Evolutionary conservation across 2,888 invertebrate species (phyloP).

Genomic region (Ophion costatus): DNA sequence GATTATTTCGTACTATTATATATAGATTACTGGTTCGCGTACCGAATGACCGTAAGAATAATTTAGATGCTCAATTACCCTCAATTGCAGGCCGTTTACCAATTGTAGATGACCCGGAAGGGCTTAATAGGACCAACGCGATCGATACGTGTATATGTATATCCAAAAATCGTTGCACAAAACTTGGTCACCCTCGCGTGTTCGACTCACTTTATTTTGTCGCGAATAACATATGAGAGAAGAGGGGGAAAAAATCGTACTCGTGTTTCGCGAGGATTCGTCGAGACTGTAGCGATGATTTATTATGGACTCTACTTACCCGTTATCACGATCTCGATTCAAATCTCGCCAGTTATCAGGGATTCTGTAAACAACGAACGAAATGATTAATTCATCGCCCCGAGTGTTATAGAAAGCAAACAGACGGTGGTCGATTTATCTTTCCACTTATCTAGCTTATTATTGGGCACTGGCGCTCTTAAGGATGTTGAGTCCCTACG

Average conservation of each 20-base stretch:
- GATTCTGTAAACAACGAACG: conserved; percentile 30
- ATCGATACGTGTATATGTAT: conserved; percentile 17
- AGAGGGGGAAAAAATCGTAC: not conserved
- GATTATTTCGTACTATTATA: conserved; percentile 32
- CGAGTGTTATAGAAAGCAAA: not conserved
- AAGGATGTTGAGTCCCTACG: too few relatives aligned
- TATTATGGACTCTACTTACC: conserved; percentile 54
- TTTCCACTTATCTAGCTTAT: too few relatives aligned
- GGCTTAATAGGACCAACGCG: conserved; percentile 10
- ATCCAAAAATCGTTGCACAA: conserved; percentile 23
- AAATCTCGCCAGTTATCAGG: conserved; percentile 69
- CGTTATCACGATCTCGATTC: conserved; percentile 68
- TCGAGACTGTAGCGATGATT: not conserved
- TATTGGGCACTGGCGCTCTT: too few relatives aligned
- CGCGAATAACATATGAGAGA: conserved; percentile 7
- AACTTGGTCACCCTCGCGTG: conserved; percentile 25
- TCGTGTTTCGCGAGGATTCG: conserved; percentile 32
- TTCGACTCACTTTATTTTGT: conserved; percentile 33
- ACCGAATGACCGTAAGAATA: conserved; percentile 47
- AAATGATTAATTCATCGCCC: not conserved
- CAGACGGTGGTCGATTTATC: not conserved
- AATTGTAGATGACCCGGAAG: conserved; percentile 50
- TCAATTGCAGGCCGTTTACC: conserved; percentile 46
- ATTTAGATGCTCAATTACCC: conserved; percentile 56
- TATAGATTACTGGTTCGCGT: conserved; percentile 5